Conservation (phyloP, 2,888 invertebrate species). For the Amphipoea oculea region DNA sequence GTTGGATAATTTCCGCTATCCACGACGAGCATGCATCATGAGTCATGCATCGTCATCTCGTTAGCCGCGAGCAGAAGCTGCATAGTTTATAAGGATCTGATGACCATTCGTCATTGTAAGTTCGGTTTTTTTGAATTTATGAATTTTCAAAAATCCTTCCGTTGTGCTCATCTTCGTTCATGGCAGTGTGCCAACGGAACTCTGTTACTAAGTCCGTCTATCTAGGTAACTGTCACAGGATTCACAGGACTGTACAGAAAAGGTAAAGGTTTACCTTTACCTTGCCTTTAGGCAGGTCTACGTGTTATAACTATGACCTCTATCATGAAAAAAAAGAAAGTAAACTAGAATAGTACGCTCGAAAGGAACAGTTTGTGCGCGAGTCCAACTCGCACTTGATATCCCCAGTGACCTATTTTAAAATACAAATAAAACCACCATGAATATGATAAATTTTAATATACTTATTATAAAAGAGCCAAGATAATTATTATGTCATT, state of each 20-base stretch:
- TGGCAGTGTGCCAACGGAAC: background rate
- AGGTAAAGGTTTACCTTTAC: too few relatives aligned
- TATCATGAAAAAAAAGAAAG: background rate
- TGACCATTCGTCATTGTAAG: too few relatives aligned
- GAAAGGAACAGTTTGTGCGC: background rate
- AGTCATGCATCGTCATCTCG: too few relatives aligned
- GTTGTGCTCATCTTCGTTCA: background rate
- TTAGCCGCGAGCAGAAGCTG: too few relatives aligned
- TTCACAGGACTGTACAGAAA: background rate
- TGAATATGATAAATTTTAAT: conserved; percentile 7
- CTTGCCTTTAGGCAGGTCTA: background rate
- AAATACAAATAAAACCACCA: conserved; percentile 11
- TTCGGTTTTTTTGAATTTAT: too few relatives aligned
- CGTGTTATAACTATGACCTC: background rate
- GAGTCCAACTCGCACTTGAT: too few relatives aligned
- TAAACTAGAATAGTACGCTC: background rate
- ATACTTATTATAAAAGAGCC: conserved; percentile 7
- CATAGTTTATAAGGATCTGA: too few relatives aligned
- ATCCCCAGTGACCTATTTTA: background rate
- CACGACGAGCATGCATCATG: too few relatives aligned
- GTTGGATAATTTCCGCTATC: too few relatives aligned
- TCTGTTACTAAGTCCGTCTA: background rate
- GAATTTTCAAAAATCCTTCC: background rate
- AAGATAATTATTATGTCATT: conserved; percentile 28
- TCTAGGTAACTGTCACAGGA: background rate